These are phyloP conservation scores for Craseonycteris thonglongyai DNA, from an alignment of 2,113 vertebrate species.

Conservation along the genomic window DNA sequence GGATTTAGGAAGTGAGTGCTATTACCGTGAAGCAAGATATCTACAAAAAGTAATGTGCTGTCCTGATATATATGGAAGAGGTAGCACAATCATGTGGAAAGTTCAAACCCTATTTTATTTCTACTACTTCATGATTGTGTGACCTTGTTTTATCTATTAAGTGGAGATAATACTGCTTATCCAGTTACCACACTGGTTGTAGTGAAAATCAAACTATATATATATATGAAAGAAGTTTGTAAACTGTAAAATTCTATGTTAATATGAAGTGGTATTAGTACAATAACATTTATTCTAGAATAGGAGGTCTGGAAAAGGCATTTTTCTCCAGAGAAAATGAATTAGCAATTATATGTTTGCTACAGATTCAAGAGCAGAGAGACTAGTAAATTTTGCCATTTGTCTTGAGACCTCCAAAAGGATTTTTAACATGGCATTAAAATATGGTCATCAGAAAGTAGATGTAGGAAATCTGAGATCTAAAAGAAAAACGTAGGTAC, in stretches of 20 bases:
- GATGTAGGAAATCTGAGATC: not conserved
- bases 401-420: not conserved
- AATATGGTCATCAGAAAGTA: not conserved
- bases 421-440: not conserved
- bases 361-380: not conserved
- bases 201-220: constrained; percentile 27
- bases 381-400: not conserved
- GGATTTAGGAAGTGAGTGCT: not conserved
- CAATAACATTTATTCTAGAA: not conserved
- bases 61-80: not conserved
- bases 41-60: not conserved
- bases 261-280: not conserved
- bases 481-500: not conserved
- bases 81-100: not conserved
- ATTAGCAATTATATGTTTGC: not conserved
- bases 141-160: not conserved
- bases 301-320: not conserved
- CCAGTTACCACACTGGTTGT: not conserved
- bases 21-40: not conserved
- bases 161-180: not conserved
- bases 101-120: not conserved
- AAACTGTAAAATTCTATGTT: not conserved
- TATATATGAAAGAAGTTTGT: not conserved
- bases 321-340: constrained; percentile 24
- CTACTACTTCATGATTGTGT: not conserved